Evolutionary conservation across 2,888 invertebrate species (phyloP).

Genomic region (Chironomus riparius): DNA sequence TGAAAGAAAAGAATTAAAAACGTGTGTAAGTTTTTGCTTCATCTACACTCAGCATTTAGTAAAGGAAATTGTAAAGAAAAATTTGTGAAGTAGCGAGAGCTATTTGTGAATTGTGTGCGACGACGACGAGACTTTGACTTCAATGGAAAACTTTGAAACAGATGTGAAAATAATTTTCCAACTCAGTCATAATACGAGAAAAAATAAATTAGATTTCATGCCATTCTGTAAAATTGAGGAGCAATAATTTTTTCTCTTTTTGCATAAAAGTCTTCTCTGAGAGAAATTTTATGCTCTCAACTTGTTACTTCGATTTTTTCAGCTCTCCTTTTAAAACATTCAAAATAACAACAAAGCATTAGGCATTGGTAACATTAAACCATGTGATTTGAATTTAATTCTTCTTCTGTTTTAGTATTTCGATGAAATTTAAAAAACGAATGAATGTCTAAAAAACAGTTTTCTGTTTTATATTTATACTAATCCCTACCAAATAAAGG

Average conservation of each 20-base stretch:
- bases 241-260: neutral
- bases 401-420: too few species aligned
- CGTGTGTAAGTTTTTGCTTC: too few species aligned
- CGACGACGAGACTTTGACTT: constrained; percentile 23
- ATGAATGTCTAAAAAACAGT: too few species aligned
- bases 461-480: too few species aligned
- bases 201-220: neutral
- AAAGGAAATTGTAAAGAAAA: neutral
- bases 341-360: neutral
- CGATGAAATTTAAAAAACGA: too few species aligned
- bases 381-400: too few species aligned
- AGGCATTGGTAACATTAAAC: too few species aligned
- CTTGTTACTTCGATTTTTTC: constrained; percentile 15
- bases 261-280: neutral
- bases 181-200: neutral
- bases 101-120: constrained; percentile 5
- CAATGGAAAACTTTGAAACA: constrained; percentile 23
- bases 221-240: neutral
- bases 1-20: too few species aligned
- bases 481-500: too few species aligned
- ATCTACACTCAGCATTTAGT: too few species aligned
- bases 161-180: constrained; percentile 26
- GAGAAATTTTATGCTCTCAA: neutral
- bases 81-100: neutral
- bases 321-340: neutral